Base-by-base conservation (phyloP, 1,140 invertebrate genomes). In the Drosophila bocqueti region DNA sequence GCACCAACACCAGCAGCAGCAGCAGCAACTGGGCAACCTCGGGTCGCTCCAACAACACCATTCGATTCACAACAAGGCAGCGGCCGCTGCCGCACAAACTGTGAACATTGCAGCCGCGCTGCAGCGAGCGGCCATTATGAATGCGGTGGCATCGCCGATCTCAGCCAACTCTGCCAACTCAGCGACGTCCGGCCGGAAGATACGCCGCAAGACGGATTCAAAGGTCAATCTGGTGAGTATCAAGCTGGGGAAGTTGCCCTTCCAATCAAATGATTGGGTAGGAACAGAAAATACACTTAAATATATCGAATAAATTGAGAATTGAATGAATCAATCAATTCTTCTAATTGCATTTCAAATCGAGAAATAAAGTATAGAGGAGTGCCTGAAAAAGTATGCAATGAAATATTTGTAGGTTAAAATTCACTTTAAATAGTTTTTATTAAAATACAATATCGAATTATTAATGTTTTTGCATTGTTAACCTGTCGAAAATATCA, bases 101-200 rank as follows among this genome's bases (percentile, higher is more conserved):
- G 80, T 75, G 21, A 83, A 79, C 34, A 77, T 87, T 73, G 80
- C 82, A 63, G 79, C 83, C 67, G 85, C 74, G 54, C 64, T 90
- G 68, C 92, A 92, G 63, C 86, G 87, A 57, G 82, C 86, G 57
- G 54, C 79, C 89, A 93, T 78, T 79, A 93, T 93, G 92, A 93
- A 93, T 86, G 92, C 91, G 60, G 92, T 93, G 63, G 92, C 91
- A 72, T 91, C 92, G 77, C 91, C 92, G 77, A 93, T 93, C 71
- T 83, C 92, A 83, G 89, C 91, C 71, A 74, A 50, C 38, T 73
- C 71, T 38, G 71, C 71, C 60, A 92, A 89, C 76, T 68, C 91
- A 76, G 82, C 90, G 78, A 84, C 90, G 45, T 63, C 91, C 49
- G 79, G 69, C 71, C 92, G 91, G 57, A 93, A 93, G 62, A 91